These are phyloP conservation scores for Terrapene triunguis DNA, from an alignment of 2,113 vertebrate species.

Conservation along the genomic window DNA sequence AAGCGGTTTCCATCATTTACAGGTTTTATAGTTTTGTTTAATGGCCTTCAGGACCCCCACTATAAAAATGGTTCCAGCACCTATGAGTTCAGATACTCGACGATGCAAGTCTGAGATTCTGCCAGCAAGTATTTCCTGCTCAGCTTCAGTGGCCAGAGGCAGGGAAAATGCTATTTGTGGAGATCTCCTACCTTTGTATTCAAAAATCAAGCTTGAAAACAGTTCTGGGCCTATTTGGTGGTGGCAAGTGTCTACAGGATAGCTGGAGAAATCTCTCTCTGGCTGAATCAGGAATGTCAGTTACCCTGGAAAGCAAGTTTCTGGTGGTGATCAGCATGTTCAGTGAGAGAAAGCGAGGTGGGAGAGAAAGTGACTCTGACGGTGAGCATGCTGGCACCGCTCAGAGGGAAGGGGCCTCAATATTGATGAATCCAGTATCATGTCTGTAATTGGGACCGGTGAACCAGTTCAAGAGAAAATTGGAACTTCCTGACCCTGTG, in stretches of 20 bases:
- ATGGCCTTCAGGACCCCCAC: too few relatives aligned
- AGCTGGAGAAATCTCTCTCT: not conserved
- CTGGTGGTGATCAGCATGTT: not conserved
- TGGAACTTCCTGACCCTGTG: not conserved
- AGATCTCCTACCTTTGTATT: not conserved
- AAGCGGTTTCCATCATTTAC: too few relatives aligned
- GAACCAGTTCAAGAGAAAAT: too few relatives aligned
- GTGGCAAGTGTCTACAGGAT: not conserved
- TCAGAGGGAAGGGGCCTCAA: not conserved
- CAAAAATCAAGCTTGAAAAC: not conserved
- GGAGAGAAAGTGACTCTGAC: not conserved
- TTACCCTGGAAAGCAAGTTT: not conserved
- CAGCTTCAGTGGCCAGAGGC: not conserved
- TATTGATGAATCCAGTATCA: not conserved
- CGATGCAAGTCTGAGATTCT: not conserved
- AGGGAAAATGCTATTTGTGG: slow-evolving; percentile 22
- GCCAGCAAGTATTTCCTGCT: slow-evolving; percentile 31
- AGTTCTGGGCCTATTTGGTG: not conserved
- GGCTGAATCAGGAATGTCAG: not conserved
- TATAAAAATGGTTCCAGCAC: too few relatives aligned
- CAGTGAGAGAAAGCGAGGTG: not conserved
- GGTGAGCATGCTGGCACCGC: not conserved
- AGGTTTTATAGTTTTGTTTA: too few relatives aligned
- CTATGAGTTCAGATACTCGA: rapidly evolving
- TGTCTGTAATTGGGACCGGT: too few relatives aligned